These are phyloP conservation scores for Nebria brevicollis DNA, from an alignment of 2,888 invertebrate genomes.

Conservation along the genomic window DNA sequence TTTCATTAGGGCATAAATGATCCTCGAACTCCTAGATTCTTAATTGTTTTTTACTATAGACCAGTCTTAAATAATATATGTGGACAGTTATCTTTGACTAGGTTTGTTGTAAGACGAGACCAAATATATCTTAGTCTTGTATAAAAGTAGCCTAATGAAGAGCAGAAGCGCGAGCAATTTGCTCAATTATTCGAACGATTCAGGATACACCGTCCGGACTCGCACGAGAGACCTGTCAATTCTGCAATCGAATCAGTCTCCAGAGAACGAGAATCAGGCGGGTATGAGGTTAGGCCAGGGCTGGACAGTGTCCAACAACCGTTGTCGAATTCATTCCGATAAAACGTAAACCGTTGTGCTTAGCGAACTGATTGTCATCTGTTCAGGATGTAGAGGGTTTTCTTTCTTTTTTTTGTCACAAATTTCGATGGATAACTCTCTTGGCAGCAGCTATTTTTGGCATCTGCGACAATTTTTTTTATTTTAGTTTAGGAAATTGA, in stretches of 20 bases:
- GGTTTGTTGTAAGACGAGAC: too few relatives aligned
- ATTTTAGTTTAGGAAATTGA: background rate
- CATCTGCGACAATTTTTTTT: background rate
- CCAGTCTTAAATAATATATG: too few relatives aligned
- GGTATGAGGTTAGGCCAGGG: background rate
- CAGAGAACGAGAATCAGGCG: background rate
- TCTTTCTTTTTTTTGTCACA: background rate
- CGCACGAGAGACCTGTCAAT: constrained; percentile 20
- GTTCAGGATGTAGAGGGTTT: background rate
- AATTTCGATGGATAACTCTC: background rate
- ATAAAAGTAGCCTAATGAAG: background rate
- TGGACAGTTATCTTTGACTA: too few relatives aligned
- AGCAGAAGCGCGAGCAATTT: constrained; percentile 9
- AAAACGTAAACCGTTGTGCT: background rate
- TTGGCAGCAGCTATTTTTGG: background rate
- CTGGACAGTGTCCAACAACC: constrained; percentile 17
- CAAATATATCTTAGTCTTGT: too few relatives aligned
- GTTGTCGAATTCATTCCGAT: constrained; percentile 20
- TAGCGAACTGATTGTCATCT: constrained; percentile 9
- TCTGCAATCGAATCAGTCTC: constrained; percentile 26
- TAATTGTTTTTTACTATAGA: too few relatives aligned
- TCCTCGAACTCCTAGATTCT: too few relatives aligned
- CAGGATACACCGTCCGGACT: background rate
- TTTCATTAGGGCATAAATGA: too few relatives aligned
- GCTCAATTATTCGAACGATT: constrained; percentile 25